Conservation (phyloP, 2,888 invertebrate species). For the Lucinisca nassula region DNA sequence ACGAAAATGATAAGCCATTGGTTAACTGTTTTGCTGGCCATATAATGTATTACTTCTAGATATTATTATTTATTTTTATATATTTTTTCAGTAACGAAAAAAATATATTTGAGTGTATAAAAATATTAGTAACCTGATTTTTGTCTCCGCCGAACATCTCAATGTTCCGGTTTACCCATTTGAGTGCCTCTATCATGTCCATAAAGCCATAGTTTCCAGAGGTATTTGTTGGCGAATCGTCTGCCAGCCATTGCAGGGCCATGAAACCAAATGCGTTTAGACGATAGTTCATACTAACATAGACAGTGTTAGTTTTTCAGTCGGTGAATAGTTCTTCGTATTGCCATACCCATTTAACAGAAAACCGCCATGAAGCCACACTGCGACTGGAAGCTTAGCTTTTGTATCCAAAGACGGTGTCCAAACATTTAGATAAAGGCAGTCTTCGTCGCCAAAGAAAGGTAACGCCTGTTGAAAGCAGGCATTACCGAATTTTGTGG, state of each 20-base stretch:
- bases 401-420: conserved; percentile 76
- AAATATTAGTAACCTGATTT: no score
- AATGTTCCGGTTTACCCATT: conserved; percentile 78
- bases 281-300: conserved; percentile 95
- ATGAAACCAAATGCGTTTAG: conserved; percentile 93
- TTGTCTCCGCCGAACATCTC: conserved; percentile 79
- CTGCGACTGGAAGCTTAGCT: conserved; percentile 79
- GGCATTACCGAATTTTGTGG: conserved; percentile 63
- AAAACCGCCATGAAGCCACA: conserved; percentile 83
- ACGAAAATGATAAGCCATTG: no score
- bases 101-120: no score
- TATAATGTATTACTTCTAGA: no score
- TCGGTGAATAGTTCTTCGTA: conserved; percentile 89
- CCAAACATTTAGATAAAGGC: conserved; percentile 77
- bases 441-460: conserved; percentile 55
- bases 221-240: conserved; percentile 48
- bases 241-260: conserved; percentile 89
- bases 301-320: conserved; percentile 94
- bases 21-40: no score
- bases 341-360: conserved; percentile 66
- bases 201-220: conserved; percentile 81
- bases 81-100: no score
- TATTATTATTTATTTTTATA: no score
- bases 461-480: conserved; percentile 71
- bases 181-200: conserved; percentile 76